Evolutionary conservation across 2,888 invertebrate genomes (phyloP), one percentile per base, ranked within the genome.

Genomic region (Orthosia gothica): DNA sequence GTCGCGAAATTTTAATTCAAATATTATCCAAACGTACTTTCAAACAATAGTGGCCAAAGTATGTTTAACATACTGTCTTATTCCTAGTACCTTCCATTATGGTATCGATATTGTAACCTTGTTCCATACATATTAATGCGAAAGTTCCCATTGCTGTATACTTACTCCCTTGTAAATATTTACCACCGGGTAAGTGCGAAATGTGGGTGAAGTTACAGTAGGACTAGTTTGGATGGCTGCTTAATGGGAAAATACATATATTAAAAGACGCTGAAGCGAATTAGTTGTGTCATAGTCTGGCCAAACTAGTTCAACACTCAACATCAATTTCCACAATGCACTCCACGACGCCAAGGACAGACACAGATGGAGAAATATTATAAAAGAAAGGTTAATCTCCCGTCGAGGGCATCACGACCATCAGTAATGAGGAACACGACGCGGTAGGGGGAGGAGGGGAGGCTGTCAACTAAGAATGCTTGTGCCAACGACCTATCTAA

Each of bases 81-180:
- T 13, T 58, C 65, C 45, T 23, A 32, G 49, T n/a, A 59, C 69
- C 57, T 66, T 67, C 78, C 55, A 68, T 80, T 54, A 67, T 67
- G 12, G 16, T 20, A 12, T 59, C 26, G 55, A 73, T 72, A 62
- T 69, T 58, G 57, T 72, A 72, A 40, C 67, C 55, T n/a, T 62
- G 71, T 62, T 61, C 64, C 70, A 76, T 84, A 75, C 50, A 83
- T 83, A 84, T 81, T 84, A 76, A 84, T 72, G 69, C 45, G 40
- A 61, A 74, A 63, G 63, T 73, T 84, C 47, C 57, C 54, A 74
- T 76, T 65, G 50, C n/a, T 72, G 66, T 72, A 47, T 77, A 18
- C 73, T 54, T 75, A 58, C 68, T 66, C 54, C 58, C 64, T 78
- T 61, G 77, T 70, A 61, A 77, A 81, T 84, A 70, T 77, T 72